Base-by-base conservation (phyloP, 2,888 invertebrate species). In the Acronicta leporina region DNA sequence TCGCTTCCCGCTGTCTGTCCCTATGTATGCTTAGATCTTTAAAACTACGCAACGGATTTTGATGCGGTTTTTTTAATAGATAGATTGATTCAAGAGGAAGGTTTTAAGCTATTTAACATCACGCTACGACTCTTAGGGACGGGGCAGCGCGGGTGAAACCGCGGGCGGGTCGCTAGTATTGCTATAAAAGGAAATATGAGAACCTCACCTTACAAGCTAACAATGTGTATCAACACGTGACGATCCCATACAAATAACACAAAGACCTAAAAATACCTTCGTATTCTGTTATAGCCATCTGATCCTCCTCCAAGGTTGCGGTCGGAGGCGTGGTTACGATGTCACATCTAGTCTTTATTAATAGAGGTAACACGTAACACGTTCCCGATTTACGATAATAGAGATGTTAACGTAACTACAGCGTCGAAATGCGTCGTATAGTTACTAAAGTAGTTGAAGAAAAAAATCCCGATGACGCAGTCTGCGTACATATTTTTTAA, bases 231-330 rank as follows among this genome's bases (percentile, higher is more conserved):
- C 27, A 27, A 46, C 60, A 72, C 73, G 67, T 72, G 73, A 16
- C 20, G 27, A 61, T 7, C 16, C 13, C 55, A 68, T 73, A 70
- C 63, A 63, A 66, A 74, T 60, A 63, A 69, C 61, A 64, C 58
- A 57, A 56, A 55, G 16, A 46, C 49, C 56, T 75, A 69, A 63
- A 68, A 60, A 72, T 75, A 75, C n/a, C 33, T 14, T 9, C 20
- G 48, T 59, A 50, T 58, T 52, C 35, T 38, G 58, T 43, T 53
- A 50, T 59, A 42, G 65, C 46, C 40, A 77, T 57, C 48, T 57
- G 72, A 75, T 77, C 55, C 53, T 45, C 10, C 33, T 16, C 10
- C 74, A 76, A 75, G 77, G 77, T 51, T 77, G 78, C 58, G 79
- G 78, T 65, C 52, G 43, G 27, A 57, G 74, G 76, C 70, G 73